These are phyloP conservation scores for Arenaria interpres DNA, from an alignment of 2,113 vertebrate species.

Conservation along the genomic window DNA sequence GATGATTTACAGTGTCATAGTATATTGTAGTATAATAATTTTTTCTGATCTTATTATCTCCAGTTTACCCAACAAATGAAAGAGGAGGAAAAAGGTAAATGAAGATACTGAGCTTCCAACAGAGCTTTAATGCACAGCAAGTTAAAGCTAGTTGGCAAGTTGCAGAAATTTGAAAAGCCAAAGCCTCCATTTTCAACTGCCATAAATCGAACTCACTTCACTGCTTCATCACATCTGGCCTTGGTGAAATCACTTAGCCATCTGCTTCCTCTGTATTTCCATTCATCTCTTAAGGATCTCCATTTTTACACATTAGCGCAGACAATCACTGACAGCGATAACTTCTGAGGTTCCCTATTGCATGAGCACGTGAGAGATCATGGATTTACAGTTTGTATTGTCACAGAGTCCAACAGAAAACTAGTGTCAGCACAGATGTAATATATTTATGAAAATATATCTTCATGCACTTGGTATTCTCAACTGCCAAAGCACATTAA, in stretches of 20 bases:
- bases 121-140: not conserved
- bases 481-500: not conserved
- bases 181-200: not conserved
- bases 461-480: not conserved
- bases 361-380: not conserved
- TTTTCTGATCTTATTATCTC: not conserved
- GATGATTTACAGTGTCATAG: not conserved
- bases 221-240: not conserved
- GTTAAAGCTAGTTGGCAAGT: not conserved
- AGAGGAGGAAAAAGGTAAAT: not conserved
- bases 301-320: not conserved
- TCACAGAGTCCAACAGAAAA: not conserved
- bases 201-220: not conserved
- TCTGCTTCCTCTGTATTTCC: not conserved
- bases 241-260: not conserved
- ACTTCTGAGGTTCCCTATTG: not conserved
- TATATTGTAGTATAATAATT: not conserved
- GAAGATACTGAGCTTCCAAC: not conserved
- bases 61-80: not conserved
- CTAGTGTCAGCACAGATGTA: not conserved
- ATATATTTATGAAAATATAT: not conserved
- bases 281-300: not conserved
- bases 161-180: not conserved
- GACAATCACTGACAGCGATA: not conserved
- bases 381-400: not conserved